Conservation (phyloP, 2,888 invertebrate species). For the Tricholauxania praeusta region DNA sequence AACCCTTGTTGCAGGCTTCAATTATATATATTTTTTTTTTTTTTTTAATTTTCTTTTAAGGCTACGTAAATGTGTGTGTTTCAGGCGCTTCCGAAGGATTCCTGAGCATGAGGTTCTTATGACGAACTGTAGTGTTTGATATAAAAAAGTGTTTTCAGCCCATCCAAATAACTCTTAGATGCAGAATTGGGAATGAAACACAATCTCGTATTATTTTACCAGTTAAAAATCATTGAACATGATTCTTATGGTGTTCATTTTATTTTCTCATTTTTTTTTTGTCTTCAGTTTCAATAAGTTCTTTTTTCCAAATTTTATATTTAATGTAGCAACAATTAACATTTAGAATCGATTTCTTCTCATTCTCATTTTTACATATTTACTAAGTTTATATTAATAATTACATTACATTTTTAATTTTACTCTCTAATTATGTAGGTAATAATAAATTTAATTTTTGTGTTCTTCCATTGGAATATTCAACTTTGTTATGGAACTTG, state of each 20-base stretch:
- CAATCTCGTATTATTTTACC: conserved; percentile 1
- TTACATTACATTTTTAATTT: conserved; percentile 18
- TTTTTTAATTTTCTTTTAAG: no score
- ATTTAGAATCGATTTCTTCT: conserved; percentile 36
- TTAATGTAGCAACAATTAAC: conserved; percentile 38
- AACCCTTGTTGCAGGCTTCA: no score
- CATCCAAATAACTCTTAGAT: no score
- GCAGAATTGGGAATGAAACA: neutral
- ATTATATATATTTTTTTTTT: no score
- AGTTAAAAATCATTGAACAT: conserved; percentile 15
- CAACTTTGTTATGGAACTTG: neutral
- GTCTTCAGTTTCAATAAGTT: conserved; percentile 26
- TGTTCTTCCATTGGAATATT: conserved; percentile 18
- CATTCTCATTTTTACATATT: conserved; percentile 22
- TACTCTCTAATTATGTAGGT: neutral
- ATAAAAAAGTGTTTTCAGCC: no score
- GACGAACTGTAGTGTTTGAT: no score
- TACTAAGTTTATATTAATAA: conserved; percentile 6
- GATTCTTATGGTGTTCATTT: conserved; percentile 10
- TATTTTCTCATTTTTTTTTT: conserved; percentile 21
- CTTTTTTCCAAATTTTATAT: conserved; percentile 20
- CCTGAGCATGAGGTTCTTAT: no score
- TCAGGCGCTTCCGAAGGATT: no score
- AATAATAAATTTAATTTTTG: conserved; percentile 3
- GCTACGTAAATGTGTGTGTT: no score